A percentile compares a stretch with the other conserved stretches of the same genome.
These are phyloP conservation scores for Castor canadensis DNA, from an alignment of 2,113 vertebrate genomes.

Conservation along the genomic window DNA sequence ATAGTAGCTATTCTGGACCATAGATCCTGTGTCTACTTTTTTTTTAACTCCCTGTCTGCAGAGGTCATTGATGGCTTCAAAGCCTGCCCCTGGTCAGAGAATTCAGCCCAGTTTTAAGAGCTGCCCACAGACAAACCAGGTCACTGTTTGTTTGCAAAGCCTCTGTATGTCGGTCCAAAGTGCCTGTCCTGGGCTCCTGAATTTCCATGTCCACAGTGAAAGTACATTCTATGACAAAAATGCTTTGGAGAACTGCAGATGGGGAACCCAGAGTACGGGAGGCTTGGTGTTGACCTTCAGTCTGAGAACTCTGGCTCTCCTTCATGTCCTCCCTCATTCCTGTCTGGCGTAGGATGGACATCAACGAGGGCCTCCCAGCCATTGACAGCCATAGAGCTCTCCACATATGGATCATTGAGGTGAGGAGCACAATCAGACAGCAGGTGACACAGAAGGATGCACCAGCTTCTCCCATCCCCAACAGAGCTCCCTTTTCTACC, in stretches of 20 bases:
- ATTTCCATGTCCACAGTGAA: background rate
- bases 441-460: background rate
- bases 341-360: constrained; percentile 79
- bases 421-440: constrained; percentile 75
- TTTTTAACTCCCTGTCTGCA: background rate
- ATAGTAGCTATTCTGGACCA: background rate
- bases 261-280: background rate
- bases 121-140: background rate
- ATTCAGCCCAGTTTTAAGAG: background rate
- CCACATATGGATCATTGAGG: constrained; percentile 95
- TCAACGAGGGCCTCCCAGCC: constrained; percentile 73
- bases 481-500: too few species aligned
- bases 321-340: background rate
- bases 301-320: background rate
- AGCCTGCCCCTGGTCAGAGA: background rate
- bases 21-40: background rate
- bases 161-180: background rate
- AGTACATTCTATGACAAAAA: background rate
- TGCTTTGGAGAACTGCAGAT: background rate
- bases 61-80: background rate
- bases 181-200: background rate
- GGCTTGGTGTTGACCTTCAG: background rate
- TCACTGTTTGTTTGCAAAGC: background rate
- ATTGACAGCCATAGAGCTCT: constrained; percentile 87
- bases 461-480: background rate